Evolutionary conservation across 2,888 invertebrate species (phyloP), one percentile per base, ranked within the genome.

Genomic region (Gordius sp.): DNA sequence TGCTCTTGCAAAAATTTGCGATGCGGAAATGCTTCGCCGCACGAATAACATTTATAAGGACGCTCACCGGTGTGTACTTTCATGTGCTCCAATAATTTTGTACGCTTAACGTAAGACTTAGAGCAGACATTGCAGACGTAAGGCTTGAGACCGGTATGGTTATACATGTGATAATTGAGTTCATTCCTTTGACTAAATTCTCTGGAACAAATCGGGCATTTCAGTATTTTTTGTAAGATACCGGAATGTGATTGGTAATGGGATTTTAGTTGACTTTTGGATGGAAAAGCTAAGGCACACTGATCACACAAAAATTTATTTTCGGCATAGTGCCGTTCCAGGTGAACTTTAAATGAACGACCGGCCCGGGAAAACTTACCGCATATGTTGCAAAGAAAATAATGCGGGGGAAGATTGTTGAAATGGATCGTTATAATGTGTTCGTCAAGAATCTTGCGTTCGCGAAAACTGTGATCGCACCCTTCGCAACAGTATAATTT

Each of bases 341-440:
- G 47, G 20, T 47, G 47, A 47, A 47, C 23, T 47, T 47, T 47
- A 20, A 47, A 47, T 4, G 47, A 20, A 4, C 47, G 47, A n/a
- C 47, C 47, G 20, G 47, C 47, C 8, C 47, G 47, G 13, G 47
- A 47, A 47, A 47, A 47, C 47, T 47, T 47, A n/a, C 47, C 47
- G 23, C 47, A 47, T 20, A 20, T 8, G 23, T 47, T 13, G 20
- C 47, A 47, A n/a, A 47, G 47, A 23, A 47, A 47, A 47, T 47
- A 47, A 20, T 47, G 47, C 4, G 47, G 20, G 8, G 47, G 47
- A 13, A 47, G 20, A 47, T 47, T 47, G 4, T 8, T 8, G 20
- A 47, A 47, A 47, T 47, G 47, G 4, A 47, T n/a, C 16, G 16
- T 23, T n/a, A 47, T 47, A 20, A 47, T 47, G 20, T 47, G 47